Percentiles rank a stretch among this genome's conserved stretches.
phyloP scores from a whole-genome alignment of 2,113 vertebrate genomes.

The Ameiurus melas region DNA sequence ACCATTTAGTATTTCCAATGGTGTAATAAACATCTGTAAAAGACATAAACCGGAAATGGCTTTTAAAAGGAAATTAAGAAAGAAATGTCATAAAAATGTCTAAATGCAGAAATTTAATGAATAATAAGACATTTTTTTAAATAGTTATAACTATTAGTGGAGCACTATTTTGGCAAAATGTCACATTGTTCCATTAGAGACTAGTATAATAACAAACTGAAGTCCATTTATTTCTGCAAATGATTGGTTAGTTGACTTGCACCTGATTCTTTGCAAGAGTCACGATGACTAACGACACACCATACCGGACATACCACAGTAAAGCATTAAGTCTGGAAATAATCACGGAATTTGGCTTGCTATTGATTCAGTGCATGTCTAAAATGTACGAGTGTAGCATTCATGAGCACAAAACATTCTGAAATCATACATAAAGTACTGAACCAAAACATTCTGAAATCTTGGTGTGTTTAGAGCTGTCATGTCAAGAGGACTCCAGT shows the following conservation, averaged over 20 bases:
- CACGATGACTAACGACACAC: neutral
- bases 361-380: neutral
- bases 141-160: neutral
- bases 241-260: neutral
- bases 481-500: neutral
- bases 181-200: neutral
- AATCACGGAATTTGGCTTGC: neutral
- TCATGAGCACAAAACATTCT: no score
- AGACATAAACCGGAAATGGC: neutral
- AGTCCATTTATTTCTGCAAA: neutral
- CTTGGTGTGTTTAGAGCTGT: neutral
- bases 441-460: neutral
- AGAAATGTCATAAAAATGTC: neutral
- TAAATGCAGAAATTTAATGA: neutral
- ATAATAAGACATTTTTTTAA: neutral
- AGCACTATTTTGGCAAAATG: neutral
- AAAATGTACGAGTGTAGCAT: neutral
- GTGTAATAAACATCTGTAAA: neutral
- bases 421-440: neutral
- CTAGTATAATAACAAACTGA: neutral
- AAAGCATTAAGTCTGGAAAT: neutral
- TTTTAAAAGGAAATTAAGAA: neutral
- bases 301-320: constrained; percentile 5
- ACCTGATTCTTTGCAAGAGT: neutral
- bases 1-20: neutral